A percentile compares a stretch with the other conserved stretches of the same genome.
These are phyloP conservation scores for Apeira syringaria DNA, from an alignment of 2,888 invertebrate species.

Conservation along the genomic window DNA sequence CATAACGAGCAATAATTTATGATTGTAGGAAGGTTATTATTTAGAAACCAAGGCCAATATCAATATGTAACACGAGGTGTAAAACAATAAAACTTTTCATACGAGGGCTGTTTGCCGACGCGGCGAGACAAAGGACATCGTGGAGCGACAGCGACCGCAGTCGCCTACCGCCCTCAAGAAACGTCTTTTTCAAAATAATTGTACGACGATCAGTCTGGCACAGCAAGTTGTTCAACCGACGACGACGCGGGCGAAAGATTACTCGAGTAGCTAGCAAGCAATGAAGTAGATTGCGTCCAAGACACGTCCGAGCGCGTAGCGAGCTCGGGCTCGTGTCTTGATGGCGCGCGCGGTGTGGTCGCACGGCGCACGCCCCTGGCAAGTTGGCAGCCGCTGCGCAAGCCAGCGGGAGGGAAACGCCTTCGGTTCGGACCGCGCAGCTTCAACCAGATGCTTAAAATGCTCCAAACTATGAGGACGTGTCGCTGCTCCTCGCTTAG, in stretches of 20 bases:
- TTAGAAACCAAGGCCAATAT: constrained; percentile 58
- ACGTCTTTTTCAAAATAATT: constrained; percentile 47
- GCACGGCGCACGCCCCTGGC: constrained; percentile 71
- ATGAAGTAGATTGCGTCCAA: constrained; percentile 65
- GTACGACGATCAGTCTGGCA: constrained; percentile 44
- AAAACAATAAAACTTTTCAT: constrained; percentile 62
- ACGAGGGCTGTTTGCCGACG: constrained; percentile 45
- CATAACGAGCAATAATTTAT: constrained; percentile 18
- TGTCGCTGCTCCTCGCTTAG: constrained; percentile 45
- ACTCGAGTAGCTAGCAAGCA: constrained; percentile 33
- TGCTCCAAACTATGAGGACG: constrained; percentile 57
- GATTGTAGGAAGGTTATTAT: constrained; percentile 47
- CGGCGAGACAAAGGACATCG: constrained; percentile 50
- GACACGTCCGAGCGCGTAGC: constrained; percentile 37
- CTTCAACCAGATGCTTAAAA: constrained; percentile 60
- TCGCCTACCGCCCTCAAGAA: constrained; percentile 30
- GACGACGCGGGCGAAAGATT: constrained; percentile 43
- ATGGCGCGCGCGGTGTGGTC: constrained; percentile 18
- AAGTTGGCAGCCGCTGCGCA: constrained; percentile 50
- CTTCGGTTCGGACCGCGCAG: constrained; percentile 45
- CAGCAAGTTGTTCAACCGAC: constrained; percentile 59
- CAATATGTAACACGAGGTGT: constrained; percentile 48
- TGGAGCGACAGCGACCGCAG: constrained; percentile 25
- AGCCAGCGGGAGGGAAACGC: constrained; percentile 77
- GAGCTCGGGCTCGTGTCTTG: constrained; percentile 36